Conservation (phyloP, 2,113 vertebrate species). For the Cephalopterus ornatus region DNA sequence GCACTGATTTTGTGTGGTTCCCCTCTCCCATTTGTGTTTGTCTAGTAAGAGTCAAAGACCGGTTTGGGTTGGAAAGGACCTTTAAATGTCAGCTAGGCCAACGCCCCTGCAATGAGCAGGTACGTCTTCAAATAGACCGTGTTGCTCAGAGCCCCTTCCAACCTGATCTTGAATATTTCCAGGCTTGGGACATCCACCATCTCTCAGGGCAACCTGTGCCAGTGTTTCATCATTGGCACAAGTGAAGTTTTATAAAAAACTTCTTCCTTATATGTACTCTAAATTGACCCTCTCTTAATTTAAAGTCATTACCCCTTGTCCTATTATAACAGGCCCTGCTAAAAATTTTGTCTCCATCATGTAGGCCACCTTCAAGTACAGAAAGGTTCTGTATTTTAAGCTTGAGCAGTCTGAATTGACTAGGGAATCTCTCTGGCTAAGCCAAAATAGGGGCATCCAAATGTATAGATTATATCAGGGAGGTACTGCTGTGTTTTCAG, state of each 20-base stretch:
- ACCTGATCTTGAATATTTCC: neutral
- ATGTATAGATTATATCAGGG: neutral
- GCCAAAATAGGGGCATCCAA: neutral
- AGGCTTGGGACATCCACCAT: neutral
- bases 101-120: neutral
- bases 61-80: neutral
- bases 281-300: neutral
- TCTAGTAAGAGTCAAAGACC: neutral
- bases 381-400: neutral
- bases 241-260: neutral
- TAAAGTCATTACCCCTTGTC: neutral
- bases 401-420: neutral
- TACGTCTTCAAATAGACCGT: neutral
- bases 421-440: neutral
- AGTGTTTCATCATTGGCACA: neutral
- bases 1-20: neutral
- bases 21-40: neutral
- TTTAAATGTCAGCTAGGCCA: neutral
- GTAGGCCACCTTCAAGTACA: fast-evolving
- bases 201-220: neutral
- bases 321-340: neutral
- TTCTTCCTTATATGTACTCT: neutral
- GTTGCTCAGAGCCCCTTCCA: neutral
- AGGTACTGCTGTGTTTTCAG: neutral
- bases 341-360: neutral